These are phyloP conservation scores for Anguilla megastoma DNA, from an alignment of 2,797 vertebrate species.

Conservation along the genomic window DNA sequence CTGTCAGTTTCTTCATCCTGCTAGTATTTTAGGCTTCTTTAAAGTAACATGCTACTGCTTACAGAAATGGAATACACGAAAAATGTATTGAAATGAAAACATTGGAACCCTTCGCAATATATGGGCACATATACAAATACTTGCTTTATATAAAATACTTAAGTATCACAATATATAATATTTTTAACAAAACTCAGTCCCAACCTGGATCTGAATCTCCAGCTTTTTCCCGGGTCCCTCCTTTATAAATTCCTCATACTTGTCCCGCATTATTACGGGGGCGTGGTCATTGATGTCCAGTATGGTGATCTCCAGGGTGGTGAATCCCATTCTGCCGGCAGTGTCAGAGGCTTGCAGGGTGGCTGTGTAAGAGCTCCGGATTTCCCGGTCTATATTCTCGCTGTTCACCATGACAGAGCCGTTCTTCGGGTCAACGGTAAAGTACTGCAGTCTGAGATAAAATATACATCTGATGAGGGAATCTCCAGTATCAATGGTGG, in stretches of 20 bases:
- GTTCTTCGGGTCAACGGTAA: constrained; percentile 63
- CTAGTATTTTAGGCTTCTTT: no score
- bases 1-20: no score
- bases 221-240: constrained; percentile 63
- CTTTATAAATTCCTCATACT: constrained; percentile 71
- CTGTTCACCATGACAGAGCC: constrained; percentile 75
- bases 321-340: constrained; percentile 59
- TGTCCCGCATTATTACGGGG: constrained; percentile 69
- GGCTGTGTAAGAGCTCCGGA: constrained; percentile 71
- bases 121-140: no score
- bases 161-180: no score
- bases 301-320: constrained; percentile 78
- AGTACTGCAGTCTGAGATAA: constrained; percentile 67
- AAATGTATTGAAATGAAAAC: no score
- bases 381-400: constrained; percentile 73
- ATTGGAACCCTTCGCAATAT: no score
- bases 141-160: no score
- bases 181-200: background rate
- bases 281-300: constrained; percentile 80
- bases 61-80: no score
- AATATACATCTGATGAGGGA: constrained; percentile 19
- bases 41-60: no score
- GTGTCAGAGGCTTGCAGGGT: constrained; percentile 85
- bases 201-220: constrained; percentile 61
- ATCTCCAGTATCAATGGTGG: background rate